These are phyloP conservation scores for Callocephalon fimbriatum DNA, from an alignment of 2,113 vertebrate genomes.

Conservation along the genomic window DNA sequence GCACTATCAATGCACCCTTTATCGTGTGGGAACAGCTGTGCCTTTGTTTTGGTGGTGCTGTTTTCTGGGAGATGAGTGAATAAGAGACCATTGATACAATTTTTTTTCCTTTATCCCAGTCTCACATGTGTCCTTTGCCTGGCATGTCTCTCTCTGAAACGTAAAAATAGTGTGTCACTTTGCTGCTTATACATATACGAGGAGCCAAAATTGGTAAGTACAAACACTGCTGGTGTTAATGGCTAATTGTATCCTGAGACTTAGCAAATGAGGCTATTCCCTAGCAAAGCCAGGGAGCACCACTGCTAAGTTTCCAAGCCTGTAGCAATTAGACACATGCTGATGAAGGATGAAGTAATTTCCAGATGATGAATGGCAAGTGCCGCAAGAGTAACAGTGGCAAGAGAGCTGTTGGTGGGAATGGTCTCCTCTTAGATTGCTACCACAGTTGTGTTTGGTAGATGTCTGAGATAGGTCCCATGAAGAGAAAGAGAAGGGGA, in stretches of 20 bases:
- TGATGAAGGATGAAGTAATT: constrained; percentile 17
- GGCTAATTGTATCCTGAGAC: not conserved
- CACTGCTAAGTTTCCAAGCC: not conserved
- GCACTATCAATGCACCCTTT: not conserved
- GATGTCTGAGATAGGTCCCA: not conserved
- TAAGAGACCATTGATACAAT: not conserved
- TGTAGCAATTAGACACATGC: not conserved
- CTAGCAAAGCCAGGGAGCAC: not conserved
- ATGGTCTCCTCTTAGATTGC: not conserved
- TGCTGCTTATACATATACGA: not conserved
- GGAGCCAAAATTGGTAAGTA: not conserved
- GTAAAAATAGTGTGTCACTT: not conserved
- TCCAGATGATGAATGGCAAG: not conserved
- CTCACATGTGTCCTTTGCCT: not conserved
- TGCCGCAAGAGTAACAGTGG: fast-evolving
- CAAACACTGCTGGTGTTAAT: not conserved
- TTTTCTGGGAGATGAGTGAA: constrained; percentile 1
- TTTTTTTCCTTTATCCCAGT: not conserved
- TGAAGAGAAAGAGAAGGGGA: not conserved
- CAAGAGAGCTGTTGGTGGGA: not conserved
- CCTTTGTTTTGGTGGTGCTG: constrained; percentile 11
- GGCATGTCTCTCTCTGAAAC: not conserved
- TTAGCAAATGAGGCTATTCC: not conserved
- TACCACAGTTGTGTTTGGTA: not conserved
- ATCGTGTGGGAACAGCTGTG: not conserved